Percentiles rank a stretch among this genome's conserved stretches.
Conservation (phyloP, 2,797 vertebrate species). For the Mastacembelus armatus region DNA sequence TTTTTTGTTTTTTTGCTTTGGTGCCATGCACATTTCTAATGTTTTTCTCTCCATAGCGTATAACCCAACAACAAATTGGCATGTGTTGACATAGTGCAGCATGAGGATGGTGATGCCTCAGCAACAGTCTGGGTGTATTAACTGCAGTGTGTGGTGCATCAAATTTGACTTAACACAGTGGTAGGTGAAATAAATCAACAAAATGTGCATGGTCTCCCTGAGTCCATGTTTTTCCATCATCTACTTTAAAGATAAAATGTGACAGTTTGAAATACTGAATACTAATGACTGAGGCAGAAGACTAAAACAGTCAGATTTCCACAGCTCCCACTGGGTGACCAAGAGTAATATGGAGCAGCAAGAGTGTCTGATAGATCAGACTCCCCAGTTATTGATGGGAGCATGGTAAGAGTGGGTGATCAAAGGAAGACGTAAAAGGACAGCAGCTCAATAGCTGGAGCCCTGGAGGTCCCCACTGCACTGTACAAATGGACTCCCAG, state of each 20-base stretch:
- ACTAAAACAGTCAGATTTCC: constrained; percentile 45
- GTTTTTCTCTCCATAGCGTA: not conserved
- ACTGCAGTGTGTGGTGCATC: constrained; percentile 22
- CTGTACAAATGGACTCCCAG: constrained; percentile 40
- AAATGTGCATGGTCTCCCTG: constrained; percentile 9
- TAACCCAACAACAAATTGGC: constrained; percentile 1
- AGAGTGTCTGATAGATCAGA: constrained; percentile 48
- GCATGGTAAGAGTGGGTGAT: constrained; percentile 28
- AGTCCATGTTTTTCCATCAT: not conserved
- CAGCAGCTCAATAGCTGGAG: constrained; percentile 51
- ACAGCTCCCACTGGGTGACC: constrained; percentile 35
- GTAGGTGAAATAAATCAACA: constrained; percentile 18
- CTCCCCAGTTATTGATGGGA: constrained; percentile 68
- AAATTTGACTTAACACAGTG: constrained; percentile 21
- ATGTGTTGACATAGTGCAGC: constrained; percentile 2
- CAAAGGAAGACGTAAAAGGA: constrained; percentile 14
- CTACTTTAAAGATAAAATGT: not conserved
- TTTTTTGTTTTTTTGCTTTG: too few species aligned
- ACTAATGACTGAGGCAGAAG: constrained; percentile 13
- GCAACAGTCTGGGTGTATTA: constrained; percentile 22
- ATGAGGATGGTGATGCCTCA: not conserved
- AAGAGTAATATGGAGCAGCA: constrained; percentile 30
- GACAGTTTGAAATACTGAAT: not conserved
- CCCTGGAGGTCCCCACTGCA: constrained; percentile 41
- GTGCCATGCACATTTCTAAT: constrained; percentile 7